phyloP scores from a whole-genome alignment of 2,113 vertebrate species.

The Patagioenas fasciata region DNA sequence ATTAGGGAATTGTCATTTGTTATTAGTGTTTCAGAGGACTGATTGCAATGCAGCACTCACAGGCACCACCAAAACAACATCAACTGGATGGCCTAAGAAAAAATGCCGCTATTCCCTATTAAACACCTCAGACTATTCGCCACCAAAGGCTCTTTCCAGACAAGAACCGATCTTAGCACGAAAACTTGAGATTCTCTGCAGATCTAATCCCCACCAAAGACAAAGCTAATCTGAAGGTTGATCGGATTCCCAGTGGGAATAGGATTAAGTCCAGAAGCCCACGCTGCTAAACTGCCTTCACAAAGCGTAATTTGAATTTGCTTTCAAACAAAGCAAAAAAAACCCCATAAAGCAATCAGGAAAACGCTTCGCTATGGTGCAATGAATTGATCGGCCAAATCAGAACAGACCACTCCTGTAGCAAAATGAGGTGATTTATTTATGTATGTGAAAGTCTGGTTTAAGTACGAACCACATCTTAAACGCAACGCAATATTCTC shows the following conservation, averaged over 20 bases:
- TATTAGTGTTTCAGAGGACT: not conserved
- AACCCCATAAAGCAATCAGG: fast-evolving
- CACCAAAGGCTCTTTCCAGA: not conserved
- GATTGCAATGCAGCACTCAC: not conserved
- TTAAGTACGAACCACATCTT: not conserved
- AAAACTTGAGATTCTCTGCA: not conserved
- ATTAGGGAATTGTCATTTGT: not conserved
- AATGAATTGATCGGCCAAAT: not conserved
- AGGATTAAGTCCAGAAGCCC: not conserved
- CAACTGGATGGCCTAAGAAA: fast-evolving
- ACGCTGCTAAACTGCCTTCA: not conserved
- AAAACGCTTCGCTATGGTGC: not conserved
- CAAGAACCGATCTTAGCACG: not conserved
- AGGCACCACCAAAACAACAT: not conserved
- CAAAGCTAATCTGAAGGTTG: not conserved
- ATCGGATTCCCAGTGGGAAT: conserved; percentile 18
- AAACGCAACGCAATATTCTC: not conserved
- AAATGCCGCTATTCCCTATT: fast-evolving
- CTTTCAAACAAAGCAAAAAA: not conserved
- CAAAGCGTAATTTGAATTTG: not conserved
- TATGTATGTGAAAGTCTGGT: not conserved
- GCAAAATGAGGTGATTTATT: not conserved
- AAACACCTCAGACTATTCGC: not conserved
- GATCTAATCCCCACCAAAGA: not conserved
- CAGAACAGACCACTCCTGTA: not conserved